Evolutionary conservation across 2,797 vertebrate species (phyloP), one percentile per base, ranked within the genome.

Genomic region (Gymnoscopelus braueri): DNA sequence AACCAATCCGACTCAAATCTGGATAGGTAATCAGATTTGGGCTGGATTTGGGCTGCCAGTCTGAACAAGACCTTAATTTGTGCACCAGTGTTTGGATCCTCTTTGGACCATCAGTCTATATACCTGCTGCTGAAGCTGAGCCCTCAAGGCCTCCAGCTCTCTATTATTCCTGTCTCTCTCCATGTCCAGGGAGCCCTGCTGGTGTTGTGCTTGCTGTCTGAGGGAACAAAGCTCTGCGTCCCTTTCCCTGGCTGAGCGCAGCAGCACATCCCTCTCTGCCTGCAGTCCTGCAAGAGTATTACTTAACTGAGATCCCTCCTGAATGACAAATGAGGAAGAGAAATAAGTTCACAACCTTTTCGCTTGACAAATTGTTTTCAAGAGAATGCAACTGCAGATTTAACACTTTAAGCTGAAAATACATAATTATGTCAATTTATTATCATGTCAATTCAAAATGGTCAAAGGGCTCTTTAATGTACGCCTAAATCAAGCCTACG

Each of bases 201-300:
- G 88, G 51, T 88, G 83, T 60, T 95, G 89, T 1, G 92, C 72
- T 75, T 94, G 90, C 0, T 86, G 90, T 32, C 57, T 92, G 65
- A 97, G 89, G 0, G 83, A 67, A 0, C 74, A 67, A 7, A 95
- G 52, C 78, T 96, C 92, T 0, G 89, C 76, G 11, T 94, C 87
- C 1, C 87, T 92, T 23, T 70, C 92, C 26, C 84, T 76, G 49
- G 82, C 74, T 0, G 92, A 89, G 2, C 4, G 89, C 0, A 84
- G 86, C 73, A 98, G 77, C n/a, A 65, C 56, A 0, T 91, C 89
- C 0, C 88, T 78, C 82, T 92, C 95, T 3, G 89, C 89, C 88
- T 96, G 93, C 60, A 98, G 89, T 4, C 87, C 71, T 0, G 87
- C 54, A 1, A 98, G 77, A 49, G 77, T 89, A 29, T 84, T 73